Evolutionary conservation across 1,140 invertebrate species (phyloP).

Genomic region (Meloidogyne floridensis): DNA sequence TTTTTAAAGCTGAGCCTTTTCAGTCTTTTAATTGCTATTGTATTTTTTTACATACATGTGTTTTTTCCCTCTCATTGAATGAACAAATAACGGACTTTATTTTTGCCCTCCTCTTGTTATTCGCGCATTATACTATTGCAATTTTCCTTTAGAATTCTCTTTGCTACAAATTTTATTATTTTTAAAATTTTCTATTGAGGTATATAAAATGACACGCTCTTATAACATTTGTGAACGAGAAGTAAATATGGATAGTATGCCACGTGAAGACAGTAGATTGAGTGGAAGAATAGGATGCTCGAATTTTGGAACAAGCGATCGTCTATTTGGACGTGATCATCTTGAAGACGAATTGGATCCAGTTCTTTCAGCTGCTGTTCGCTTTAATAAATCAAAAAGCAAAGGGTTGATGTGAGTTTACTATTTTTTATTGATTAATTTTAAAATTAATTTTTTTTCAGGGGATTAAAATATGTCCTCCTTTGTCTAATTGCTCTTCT

Average conservation of each 20-base stretch:
- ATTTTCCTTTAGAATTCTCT: neutral
- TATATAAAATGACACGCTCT: slow-evolving; percentile 12
- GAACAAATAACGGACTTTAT: slow-evolving; percentile 2
- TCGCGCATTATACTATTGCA: neutral
- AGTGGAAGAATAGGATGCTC: slow-evolving; percentile 7
- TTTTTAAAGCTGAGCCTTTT: neutral
- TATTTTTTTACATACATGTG: neutral
- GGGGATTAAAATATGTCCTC: slow-evolving; percentile 9
- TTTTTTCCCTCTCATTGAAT: neutral
- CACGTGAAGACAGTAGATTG: slow-evolving; percentile 15
- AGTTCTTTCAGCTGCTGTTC: slow-evolving; percentile 28
- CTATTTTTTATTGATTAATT: neutral
- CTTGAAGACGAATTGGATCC: slow-evolving; percentile 31
- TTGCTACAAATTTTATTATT: neutral
- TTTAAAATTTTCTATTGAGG: neutral
- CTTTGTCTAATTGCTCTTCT: slow-evolving; percentile 21
- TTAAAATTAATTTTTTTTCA: slow-evolving; percentile 10
- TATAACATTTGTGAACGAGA: slow-evolving; percentile 20
- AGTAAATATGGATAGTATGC: slow-evolving; percentile 9
- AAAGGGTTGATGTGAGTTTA: slow-evolving; percentile 23
- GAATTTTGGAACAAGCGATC: neutral
- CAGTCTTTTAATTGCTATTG: neutral
- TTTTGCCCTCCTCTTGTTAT: neutral
- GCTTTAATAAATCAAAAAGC: slow-evolving; percentile 18
- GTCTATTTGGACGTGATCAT: slow-evolving; percentile 8